Evolutionary conservation across 2,797 vertebrate genomes (phyloP).

Genomic region (Epinephelus coioides): DNA sequence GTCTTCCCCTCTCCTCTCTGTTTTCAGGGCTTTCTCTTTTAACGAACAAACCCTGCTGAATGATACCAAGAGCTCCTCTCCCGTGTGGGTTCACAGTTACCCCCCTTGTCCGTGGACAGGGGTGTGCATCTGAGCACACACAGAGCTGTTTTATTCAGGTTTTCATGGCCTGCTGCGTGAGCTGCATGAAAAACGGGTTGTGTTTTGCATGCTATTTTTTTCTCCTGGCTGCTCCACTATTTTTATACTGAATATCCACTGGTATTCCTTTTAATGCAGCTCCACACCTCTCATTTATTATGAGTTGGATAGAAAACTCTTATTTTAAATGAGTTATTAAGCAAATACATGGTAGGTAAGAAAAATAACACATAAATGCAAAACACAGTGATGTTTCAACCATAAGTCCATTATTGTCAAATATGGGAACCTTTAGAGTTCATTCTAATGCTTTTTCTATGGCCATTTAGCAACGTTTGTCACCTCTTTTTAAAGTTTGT

Average conservation of each 20-base stretch:
- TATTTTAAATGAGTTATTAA: conserved; percentile 1
- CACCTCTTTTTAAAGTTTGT: neutral
- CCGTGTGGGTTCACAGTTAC: conserved; percentile 45
- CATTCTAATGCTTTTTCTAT: neutral
- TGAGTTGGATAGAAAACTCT: neutral
- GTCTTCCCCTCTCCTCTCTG: conserved; percentile 29
- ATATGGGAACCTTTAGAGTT: neutral
- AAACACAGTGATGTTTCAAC: too few species aligned
- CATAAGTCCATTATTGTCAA: neutral
- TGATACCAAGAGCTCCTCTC: conserved; percentile 46
- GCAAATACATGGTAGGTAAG: neutral
- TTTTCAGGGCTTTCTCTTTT: conserved; percentile 44
- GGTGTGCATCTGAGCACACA: conserved; percentile 56
- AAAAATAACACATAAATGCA: too few species aligned
- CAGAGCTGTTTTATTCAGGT: conserved; percentile 46
- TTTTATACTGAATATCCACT: conserved; percentile 14
- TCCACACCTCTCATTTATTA: conserved; percentile 15
- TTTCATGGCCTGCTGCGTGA: conserved; percentile 43
- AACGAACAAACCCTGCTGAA: conserved; percentile 38
- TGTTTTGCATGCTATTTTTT: conserved; percentile 14
- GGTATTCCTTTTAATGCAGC: conserved; percentile 3
- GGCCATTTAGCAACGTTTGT: neutral
- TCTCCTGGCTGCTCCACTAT: neutral
- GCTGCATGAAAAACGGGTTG: conserved; percentile 49
- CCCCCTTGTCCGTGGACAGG: conserved; percentile 45